Evolutionary conservation across 2,113 vertebrate genomes (phyloP), one percentile per base, ranked within the genome.

Genomic region (Malurus alboscapulatus): DNA sequence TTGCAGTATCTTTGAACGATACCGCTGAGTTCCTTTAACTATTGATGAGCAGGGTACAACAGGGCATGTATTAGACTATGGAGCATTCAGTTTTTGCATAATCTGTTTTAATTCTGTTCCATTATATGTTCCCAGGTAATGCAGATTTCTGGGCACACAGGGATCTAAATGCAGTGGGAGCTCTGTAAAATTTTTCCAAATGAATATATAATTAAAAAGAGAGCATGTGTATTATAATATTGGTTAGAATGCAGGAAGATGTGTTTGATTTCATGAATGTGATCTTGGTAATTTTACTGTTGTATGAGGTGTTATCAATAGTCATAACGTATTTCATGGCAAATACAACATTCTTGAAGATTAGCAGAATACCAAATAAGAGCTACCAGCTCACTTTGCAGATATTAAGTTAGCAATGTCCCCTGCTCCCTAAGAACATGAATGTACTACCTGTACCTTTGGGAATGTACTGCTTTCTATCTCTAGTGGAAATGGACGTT

Each of bases 341-440:
- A 95, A 94, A 88, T 74, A 83, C 94, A 89, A 62, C 44, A 71
- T 59, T 83, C 53, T 89, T 68, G 67, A 82, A 83, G 42, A 91
- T 94, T 77, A 93, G 54, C 82, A 76, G 68, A 74, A 50, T 63
- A 53, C 34, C 36, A 26, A 29, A 22, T 77, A 86, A 63, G 54
- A 75, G 7, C 79, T 51, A 20, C n/a, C 27, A 84, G 45, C 65
- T 95, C 55, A 66, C 38, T 92, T 88, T 81, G n/a, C 88, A 94
- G 93, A 84, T 84, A 91, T 72, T 73, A 38, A 96, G 53, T 57
- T 80, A 90, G 65, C 57, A 90, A 32, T 82, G 66, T 22, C n/a
- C 59, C 44, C 69, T 82, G 81, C 80, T 94, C 79, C 92, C 88
- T 82, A 40, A 93, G 82, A 92, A 89, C 72, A 57, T 67, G 7